A percentile compares a stretch with the other conserved stretches of the same genome.
Evolutionary conservation across 1,140 invertebrate genomes (phyloP).

Genomic region (Drosophila pandora): DNA sequence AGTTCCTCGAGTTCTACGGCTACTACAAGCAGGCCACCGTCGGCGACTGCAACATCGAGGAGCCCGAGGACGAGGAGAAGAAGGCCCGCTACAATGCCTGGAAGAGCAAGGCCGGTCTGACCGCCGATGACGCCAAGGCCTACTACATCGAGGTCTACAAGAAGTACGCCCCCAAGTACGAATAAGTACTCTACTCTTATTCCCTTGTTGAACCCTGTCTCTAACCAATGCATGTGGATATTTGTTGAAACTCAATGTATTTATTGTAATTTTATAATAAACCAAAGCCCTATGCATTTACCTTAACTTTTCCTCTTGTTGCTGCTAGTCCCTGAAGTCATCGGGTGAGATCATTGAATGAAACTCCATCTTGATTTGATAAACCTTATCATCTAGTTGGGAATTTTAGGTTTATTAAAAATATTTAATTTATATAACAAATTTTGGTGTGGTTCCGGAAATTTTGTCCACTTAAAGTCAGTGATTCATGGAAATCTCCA

Average conservation of each 20-base stretch:
- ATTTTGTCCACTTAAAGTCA: not conserved
- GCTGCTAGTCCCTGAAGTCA: not conserved
- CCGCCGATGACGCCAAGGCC: slow-evolving; percentile 92
- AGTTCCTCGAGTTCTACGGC: slow-evolving; percentile 94
- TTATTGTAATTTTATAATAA: slow-evolving; percentile 57
- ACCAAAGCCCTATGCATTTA: slow-evolving; percentile 46
- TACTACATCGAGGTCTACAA: slow-evolving; percentile 92
- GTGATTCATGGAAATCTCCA: not conserved
- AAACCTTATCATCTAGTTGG: not conserved
- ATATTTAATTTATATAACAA: not conserved
- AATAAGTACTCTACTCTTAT: slow-evolving; percentile 47
- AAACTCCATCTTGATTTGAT: slow-evolving; percentile 23
- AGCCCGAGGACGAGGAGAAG: slow-evolving; percentile 96
- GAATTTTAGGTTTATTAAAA: not conserved
- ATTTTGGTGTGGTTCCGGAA: not conserved
- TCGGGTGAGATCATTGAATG: not conserved
- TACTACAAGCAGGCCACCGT: slow-evolving; percentile 95
- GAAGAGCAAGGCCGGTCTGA: slow-evolving; percentile 91
- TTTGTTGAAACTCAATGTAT: slow-evolving; percentile 30
- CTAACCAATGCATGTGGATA: slow-evolving; percentile 17
- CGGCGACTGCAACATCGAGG: slow-evolving; percentile 92
- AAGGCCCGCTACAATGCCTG: slow-evolving; percentile 99
- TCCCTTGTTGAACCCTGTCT: slow-evolving; percentile 1
- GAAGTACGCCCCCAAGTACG: slow-evolving; percentile 85
- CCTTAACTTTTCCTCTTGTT: not conserved